Conservation (phyloP, 2,113 vertebrate genomes). For the Orthochromis indermauri region DNA sequence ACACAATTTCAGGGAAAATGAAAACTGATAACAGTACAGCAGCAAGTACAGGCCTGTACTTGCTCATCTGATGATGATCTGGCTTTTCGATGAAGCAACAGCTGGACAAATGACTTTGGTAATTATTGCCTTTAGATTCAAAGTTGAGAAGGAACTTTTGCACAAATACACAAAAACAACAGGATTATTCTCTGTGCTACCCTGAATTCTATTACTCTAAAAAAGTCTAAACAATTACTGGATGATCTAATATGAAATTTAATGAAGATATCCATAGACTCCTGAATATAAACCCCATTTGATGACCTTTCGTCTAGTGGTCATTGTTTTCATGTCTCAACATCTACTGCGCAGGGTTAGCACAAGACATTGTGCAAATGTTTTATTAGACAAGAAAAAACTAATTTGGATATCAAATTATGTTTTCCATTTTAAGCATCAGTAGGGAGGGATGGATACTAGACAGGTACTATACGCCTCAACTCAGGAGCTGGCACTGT, state of each 20-base stretch:
- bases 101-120: neutral
- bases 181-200: neutral
- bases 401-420: neutral
- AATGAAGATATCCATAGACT: neutral
- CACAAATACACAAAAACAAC: neutral
- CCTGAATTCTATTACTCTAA: neutral
- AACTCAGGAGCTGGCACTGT: rapidly evolving
- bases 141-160: neutral
- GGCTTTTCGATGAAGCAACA: rapidly evolving
- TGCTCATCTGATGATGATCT: neutral
- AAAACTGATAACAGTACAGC: neutral
- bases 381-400: neutral
- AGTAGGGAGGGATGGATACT: neutral
- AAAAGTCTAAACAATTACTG: neutral
- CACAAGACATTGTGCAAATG: neutral
- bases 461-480: neutral
- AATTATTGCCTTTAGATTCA: too few relatives aligned
- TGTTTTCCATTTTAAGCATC: neutral
- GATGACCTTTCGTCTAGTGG: neutral
- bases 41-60: neutral
- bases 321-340: neutral
- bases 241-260: rapidly evolving
- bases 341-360: neutral
- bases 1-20: neutral
- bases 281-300: neutral